Percentiles rank a stretch among this genome's conserved stretches.
phyloP scores from a whole-genome alignment of 2,888 invertebrate species.

The Lordiphosa andalusiaca region DNA sequence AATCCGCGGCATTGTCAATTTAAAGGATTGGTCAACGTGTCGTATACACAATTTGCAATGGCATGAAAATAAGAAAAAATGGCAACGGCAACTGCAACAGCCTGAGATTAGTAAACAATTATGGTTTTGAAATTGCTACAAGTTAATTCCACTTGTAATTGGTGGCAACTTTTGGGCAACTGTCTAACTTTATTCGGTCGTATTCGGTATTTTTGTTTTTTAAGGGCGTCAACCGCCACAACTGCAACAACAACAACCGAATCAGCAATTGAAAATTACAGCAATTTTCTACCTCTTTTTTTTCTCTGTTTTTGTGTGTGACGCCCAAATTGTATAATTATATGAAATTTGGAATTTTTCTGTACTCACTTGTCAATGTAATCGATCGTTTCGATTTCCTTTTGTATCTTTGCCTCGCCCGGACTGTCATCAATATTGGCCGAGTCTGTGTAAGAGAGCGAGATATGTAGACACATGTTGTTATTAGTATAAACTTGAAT shows the following conservation, averaged over 20 bases:
- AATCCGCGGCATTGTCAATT: slow-evolving; percentile 52
- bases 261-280: slow-evolving; percentile 42
- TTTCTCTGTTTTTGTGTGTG: slow-evolving; percentile 7
- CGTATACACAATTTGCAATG: slow-evolving; percentile 63
- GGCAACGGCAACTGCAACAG: slow-evolving; percentile 33
- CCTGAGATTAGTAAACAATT: slow-evolving; percentile 68
- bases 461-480: neutral
- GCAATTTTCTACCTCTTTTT: slow-evolving; percentile 31
- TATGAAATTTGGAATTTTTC: slow-evolving; percentile 11
- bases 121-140: slow-evolving; percentile 71
- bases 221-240: slow-evolving; percentile 55
- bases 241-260: slow-evolving; percentile 9
- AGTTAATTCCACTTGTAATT: slow-evolving; percentile 67
- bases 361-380: slow-evolving; percentile 79
- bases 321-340: slow-evolving; percentile 27
- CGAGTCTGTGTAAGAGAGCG: slow-evolving; percentile 67
- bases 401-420: slow-evolving; percentile 76
- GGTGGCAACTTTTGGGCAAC: slow-evolving; percentile 28
- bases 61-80: neutral
- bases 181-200: slow-evolving; percentile 47
- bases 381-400: slow-evolving; percentile 78
- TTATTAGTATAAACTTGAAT: slow-evolving; percentile 15
- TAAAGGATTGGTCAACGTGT: slow-evolving; percentile 65
- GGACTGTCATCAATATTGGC: slow-evolving; percentile 66
- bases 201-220: slow-evolving; percentile 20